Percentiles rank a stretch among this genome's conserved stretches.
These are phyloP conservation scores for Podiceps cristatus DNA, from an alignment of 2,113 vertebrate species.

Conservation along the genomic window DNA sequence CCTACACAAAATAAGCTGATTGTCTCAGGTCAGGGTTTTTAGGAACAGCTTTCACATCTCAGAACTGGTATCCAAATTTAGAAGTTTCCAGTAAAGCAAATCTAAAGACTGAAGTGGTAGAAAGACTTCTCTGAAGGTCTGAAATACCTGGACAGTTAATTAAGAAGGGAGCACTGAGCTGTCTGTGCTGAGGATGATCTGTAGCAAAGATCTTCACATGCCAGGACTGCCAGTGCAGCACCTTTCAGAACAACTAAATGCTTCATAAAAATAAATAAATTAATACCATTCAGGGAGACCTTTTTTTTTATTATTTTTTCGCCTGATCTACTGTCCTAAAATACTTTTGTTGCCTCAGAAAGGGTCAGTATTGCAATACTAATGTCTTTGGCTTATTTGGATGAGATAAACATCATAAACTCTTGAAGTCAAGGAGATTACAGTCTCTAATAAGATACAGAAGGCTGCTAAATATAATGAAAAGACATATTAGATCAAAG, in stretches of 20 bases:
- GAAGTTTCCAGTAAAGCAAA: not conserved
- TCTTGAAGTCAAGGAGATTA: conserved; percentile 38
- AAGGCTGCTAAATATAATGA: not conserved
- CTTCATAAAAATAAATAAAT: not conserved
- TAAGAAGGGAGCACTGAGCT: not conserved
- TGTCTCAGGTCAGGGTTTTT: not conserved
- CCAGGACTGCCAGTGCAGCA: not conserved
- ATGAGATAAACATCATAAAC: conserved; percentile 28
- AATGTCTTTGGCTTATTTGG: not conserved
- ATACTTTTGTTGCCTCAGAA: not conserved
- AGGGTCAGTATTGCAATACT: not conserved
- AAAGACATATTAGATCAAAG: conserved; percentile 21
- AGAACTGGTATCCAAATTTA: not conserved
- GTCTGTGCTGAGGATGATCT: not conserved
- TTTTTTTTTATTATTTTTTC: not conserved
- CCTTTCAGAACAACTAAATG: not conserved
- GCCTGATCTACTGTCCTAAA: not conserved
- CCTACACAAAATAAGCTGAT: not conserved
- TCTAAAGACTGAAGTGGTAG: not conserved
- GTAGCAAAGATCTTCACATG: not conserved
- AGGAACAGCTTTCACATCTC: not conserved
- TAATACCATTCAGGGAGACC: not conserved
- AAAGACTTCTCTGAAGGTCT: not conserved
- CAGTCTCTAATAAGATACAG: conserved; percentile 10
- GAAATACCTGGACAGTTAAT: not conserved